phyloP scores from a whole-genome alignment of 2,888 invertebrate species.

The Orthosia cruda region DNA sequence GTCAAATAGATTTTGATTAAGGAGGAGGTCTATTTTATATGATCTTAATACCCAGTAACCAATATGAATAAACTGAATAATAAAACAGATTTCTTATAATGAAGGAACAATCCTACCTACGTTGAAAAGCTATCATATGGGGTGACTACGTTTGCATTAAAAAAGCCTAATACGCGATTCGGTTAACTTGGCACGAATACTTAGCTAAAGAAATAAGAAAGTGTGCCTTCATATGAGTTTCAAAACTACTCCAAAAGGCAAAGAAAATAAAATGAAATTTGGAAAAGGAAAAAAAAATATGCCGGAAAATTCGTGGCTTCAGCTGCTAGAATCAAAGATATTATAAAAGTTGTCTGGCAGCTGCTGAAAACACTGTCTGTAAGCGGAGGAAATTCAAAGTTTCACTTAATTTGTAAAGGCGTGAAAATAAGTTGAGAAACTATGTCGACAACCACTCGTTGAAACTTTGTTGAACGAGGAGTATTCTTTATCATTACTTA shows the following conservation, averaged over 20 bases:
- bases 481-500: not conserved
- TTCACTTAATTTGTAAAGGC: not conserved
- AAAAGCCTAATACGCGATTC: not conserved
- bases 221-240: not conserved
- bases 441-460: constrained; percentile 11
- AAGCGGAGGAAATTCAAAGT: not conserved
- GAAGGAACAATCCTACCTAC: too few relatives aligned
- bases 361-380: not conserved
- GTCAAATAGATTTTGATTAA: not conserved
- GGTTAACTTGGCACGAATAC: not conserved
- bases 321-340: not conserved
- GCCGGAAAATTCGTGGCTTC: not conserved
- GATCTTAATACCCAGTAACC: too few relatives aligned
- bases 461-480: constrained; percentile 13
- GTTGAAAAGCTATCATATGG: too few relatives aligned
- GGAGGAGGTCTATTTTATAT: too few relatives aligned
- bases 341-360: constrained; percentile 5
- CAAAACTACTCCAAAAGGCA: not conserved
- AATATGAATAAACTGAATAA: too few relatives aligned
- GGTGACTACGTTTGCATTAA: too few relatives aligned
- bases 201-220: not conserved
- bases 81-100: too few relatives aligned
- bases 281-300: too few relatives aligned
- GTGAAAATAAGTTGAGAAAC: constrained; percentile 28
- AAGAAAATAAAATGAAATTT: not conserved